Conservation (phyloP, 2,888 invertebrate genomes). For the Lithodes maja region DNA sequence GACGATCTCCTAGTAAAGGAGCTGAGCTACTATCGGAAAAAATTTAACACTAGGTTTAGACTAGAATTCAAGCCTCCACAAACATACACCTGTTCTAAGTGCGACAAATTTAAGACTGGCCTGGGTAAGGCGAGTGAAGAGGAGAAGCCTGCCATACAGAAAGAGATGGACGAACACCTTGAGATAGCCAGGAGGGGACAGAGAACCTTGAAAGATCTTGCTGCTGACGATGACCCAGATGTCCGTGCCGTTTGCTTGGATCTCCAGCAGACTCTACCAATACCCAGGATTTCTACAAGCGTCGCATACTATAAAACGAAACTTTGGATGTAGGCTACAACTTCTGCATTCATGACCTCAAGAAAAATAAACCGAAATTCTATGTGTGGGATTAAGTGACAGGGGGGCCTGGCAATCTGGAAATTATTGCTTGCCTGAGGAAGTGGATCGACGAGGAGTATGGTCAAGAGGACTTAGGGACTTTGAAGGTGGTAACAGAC, state of each 20-base stretch:
- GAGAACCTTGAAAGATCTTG: background rate
- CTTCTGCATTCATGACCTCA: background rate
- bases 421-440: background rate
- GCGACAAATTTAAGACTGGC: background rate
- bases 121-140: background rate
- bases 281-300: background rate
- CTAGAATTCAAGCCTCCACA: background rate
- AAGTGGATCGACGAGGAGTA: slow-evolving; percentile 13
- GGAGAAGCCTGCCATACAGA: background rate
- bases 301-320: slow-evolving; percentile 4
- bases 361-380: background rate
- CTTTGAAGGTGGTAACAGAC: background rate
- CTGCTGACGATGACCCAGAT: background rate
- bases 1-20: background rate
- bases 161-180: background rate
- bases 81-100: slow-evolving; percentile 1
- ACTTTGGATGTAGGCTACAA: slow-evolving; percentile 6
- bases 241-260: background rate
- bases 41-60: background rate
- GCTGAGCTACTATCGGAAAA: background rate
- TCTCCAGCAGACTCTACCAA: slow-evolving; percentile 10
- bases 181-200: background rate
- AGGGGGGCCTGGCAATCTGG: background rate
- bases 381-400: slow-evolving; percentile 15
- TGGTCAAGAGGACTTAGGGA: background rate